Evolutionary conservation across 2,113 vertebrate genomes (phyloP), one percentile per base, ranked within the genome.

Genomic region (Canis aureus): DNA sequence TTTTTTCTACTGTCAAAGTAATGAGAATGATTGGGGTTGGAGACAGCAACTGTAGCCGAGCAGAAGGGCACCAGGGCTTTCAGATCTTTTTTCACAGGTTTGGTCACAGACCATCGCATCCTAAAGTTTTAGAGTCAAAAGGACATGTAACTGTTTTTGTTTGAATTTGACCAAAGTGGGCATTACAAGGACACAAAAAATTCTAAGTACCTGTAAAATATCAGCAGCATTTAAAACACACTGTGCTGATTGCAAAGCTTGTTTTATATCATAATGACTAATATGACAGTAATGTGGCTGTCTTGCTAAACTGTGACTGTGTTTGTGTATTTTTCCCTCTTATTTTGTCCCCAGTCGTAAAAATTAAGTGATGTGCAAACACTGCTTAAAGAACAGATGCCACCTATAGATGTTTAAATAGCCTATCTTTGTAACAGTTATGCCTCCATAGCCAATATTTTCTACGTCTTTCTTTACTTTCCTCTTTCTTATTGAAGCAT

Each of bases 331-430:
- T 53, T 11, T 81, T 97, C 5, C 43, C 27, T 92, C 71, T 98
- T 97, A 74, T 43, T 51, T 95, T 93, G n/a, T 97, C 74, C 11
- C 74, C 0, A 20, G 0, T 51, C 38, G 82, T 90, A 95, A 97
- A 98, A 98, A 93, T 60, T 64, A 94, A 97, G 86, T 35, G 43
- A 83, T 94, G 55, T 51, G 3, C 43, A 43, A 53, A 97, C 87
- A 84, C 92, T 78, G 7, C 81, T 29, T 82, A 55, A 90, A 84
- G 20, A 71, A 64, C 78, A 98, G 71, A 96, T 97, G 88, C 29
- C 23, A 16, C 89, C 43, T 84, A 51, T 76, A 96, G 88, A 29
- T 49, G 57, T 89, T 97, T 51, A 90, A 97, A 89, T 84, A 94
- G 60, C 69, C 38, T 25, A 0, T 66, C 0, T 94, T 94, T 97